Base-by-base conservation (phyloP, 1,140 invertebrate genomes). In the Aethina tumida region DNA sequence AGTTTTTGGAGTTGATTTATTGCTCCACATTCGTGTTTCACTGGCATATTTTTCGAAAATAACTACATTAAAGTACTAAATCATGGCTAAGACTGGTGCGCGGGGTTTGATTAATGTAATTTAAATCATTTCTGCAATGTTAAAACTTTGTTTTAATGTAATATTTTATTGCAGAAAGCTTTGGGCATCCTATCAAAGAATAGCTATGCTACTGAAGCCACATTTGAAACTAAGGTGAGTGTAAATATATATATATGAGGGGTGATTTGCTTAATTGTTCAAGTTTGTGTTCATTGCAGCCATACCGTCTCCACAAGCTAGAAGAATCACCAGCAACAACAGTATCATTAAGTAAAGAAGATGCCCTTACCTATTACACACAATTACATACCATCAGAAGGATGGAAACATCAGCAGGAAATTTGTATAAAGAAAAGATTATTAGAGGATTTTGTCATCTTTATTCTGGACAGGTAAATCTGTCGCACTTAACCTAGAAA, bases 371-470 rank as follows among this genome's bases (percentile, higher is more conserved):
- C 41, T 68, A 77, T 42, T 88, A 51, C 29, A 77, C 73, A 53
- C 73, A 97, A 58, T 81, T 99, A 77, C 81, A 89, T 55, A 79
- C 75, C 0, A 81, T 98, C 49, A 71, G 95, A 9, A 71, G 94
- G 42, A 77, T 99, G 66, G 95, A 99, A 74, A 93, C 91, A 5
- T 79, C 89, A 3, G 81, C 94, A 31, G 89, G 88, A 18, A 95
- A 94, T 67, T 45, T 56, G 24, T 62, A 57, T 37, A 59, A 59
- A 40, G 52, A 56, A 17, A 58, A 62, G 39, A 55, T 56, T 35
- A 50, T 62, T 25, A 40, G 53, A 42, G 55, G 55, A 9, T 58
- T 60, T 39, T 60, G 59, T 43, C 55, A 61, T 39, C 41, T 59
- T 24, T 59, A 61, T 45, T 56, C 55, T n/a, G 55, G 56, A 33